These are phyloP conservation scores for Thamnophis sirtalis DNA, from an alignment of 2,113 vertebrate genomes.

Conservation along the genomic window DNA sequence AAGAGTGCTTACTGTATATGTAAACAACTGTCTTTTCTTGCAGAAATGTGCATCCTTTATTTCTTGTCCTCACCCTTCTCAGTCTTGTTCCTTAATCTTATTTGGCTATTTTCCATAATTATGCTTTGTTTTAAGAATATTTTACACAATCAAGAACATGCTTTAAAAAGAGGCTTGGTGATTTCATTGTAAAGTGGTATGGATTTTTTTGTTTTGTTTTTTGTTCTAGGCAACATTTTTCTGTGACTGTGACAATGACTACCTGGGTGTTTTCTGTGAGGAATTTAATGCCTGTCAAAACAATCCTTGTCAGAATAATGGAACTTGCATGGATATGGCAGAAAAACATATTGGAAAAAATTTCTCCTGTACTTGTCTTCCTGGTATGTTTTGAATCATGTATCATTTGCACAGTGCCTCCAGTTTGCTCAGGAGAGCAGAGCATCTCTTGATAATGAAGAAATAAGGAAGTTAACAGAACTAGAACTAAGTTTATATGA, in stretches of 20 bases:
- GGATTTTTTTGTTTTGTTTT: background rate
- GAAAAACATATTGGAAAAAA: constrained; percentile 82
- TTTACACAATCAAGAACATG: background rate
- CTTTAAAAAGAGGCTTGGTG: background rate
- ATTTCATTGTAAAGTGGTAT: background rate
- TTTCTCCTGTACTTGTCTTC: constrained; percentile 83
- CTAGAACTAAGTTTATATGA: background rate
- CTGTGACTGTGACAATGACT: constrained; percentile 83
- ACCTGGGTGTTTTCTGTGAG: constrained; percentile 85
- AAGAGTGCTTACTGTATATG: background rate
- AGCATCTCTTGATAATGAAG: background rate
- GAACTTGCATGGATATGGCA: constrained; percentile 77
- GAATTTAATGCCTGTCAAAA: constrained; percentile 89
- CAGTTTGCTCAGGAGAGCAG: constrained; percentile 5
- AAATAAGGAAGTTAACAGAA: background rate
- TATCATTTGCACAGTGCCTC: background rate
- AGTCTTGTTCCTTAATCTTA: background rate
- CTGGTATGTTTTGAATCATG: constrained; percentile 72
- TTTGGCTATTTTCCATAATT: background rate
- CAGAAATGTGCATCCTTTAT: background rate
- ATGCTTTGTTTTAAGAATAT: background rate
- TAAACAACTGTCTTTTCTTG: background rate
- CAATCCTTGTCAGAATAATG: constrained; percentile 84
- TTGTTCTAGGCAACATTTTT: constrained; percentile 84
- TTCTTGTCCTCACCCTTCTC: background rate